phyloP scores from a whole-genome alignment of 2,113 vertebrate genomes.

The Dunckerocampus dactyliophorus region DNA sequence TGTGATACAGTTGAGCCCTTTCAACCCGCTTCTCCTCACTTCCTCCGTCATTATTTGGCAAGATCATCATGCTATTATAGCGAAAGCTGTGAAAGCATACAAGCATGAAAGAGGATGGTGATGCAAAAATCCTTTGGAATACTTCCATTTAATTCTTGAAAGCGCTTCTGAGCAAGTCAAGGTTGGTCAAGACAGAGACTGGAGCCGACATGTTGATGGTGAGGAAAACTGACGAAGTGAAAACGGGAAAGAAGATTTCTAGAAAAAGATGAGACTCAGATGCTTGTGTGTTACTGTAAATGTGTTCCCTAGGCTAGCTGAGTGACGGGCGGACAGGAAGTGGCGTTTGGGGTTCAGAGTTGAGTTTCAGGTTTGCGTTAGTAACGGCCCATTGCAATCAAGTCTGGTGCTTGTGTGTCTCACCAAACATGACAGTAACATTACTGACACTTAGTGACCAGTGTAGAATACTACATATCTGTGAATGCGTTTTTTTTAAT shows the following conservation, averaged over 20 bases:
- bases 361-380: too few species aligned
- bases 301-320: too few species aligned
- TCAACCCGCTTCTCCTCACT: not conserved
- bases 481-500: too few species aligned
- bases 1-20: conserved; percentile 14
- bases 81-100: not conserved
- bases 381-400: too few species aligned
- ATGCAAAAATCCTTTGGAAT: conserved; percentile 10
- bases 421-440: too few species aligned
- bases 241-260: not conserved
- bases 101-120: conserved; percentile 4
- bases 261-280: not conserved
- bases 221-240: not conserved
- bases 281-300: too few species aligned
- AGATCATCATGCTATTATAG: conserved; percentile 5
- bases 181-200: not conserved
- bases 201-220: not conserved
- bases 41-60: conserved; percentile 24
- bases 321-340: too few species aligned
- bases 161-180: not conserved
- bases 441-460: too few species aligned
- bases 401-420: too few species aligned
- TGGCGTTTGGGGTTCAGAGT: too few species aligned
- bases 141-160: conserved; percentile 37
- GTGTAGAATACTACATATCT: too few species aligned